phyloP scores from a whole-genome alignment of 2,888 invertebrate species.

The Lathronympha strigana region DNA sequence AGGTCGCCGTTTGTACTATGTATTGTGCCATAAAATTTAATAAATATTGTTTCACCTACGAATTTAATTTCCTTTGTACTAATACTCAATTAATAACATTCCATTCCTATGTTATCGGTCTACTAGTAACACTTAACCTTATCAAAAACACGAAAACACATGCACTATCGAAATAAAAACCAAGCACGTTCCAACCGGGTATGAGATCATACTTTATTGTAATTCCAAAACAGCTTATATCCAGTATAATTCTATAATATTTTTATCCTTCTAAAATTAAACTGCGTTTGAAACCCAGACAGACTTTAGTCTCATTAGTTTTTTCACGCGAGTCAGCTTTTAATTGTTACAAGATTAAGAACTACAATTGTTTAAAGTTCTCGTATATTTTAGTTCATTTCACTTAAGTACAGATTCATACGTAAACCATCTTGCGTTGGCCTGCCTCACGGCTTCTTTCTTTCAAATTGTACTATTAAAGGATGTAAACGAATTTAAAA shows the following conservation, averaged over 20 bases:
- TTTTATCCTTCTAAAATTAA: not conserved
- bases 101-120: constrained; percentile 1
- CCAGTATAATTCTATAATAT: not conserved
- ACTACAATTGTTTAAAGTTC: not conserved
- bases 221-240: constrained; percentile 12
- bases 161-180: constrained; percentile 42
- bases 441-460: constrained; percentile 11
- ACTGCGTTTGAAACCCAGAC: not conserved
- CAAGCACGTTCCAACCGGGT: constrained; percentile 49
- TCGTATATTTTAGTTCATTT: not conserved
- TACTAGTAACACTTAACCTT: constrained; percentile 16
- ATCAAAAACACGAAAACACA: constrained; percentile 23
- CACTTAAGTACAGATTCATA: not conserved
- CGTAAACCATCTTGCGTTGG: constrained; percentile 38
- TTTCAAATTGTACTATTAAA: constrained; percentile 12
- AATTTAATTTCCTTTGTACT: too few relatives aligned
- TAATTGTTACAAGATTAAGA: not conserved
- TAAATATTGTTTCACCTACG: too few relatives aligned
- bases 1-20: too few relatives aligned
- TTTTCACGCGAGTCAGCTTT: not conserved
- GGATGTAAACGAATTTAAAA: constrained; percentile 27
- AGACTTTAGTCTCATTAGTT: constrained; percentile 5
- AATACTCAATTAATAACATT: constrained; percentile 6
- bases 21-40: not conserved
- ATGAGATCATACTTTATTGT: constrained; percentile 52